Evolutionary conservation across 2,113 vertebrate genomes (phyloP).

Genomic region (Chunga burmeisteri): DNA sequence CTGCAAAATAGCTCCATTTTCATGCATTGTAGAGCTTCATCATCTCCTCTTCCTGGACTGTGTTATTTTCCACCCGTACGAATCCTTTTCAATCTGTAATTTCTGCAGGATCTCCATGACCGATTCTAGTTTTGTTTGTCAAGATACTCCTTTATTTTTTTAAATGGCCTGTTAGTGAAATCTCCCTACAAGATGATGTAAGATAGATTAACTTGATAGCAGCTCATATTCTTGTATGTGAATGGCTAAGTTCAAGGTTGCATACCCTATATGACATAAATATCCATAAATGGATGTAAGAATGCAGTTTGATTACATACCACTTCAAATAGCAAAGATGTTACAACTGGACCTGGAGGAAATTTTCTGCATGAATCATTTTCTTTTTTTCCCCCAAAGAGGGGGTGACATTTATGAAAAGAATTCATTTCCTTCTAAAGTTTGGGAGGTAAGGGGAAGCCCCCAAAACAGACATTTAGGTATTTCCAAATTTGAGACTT

Average conservation of each 20-base stretch:
- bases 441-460: not conserved
- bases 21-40: not conserved
- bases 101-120: not conserved
- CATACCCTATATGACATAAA: not conserved
- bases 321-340: constrained; percentile 3
- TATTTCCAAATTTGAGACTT: not conserved
- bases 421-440: not conserved
- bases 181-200: not conserved
- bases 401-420: not conserved
- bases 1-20: constrained; percentile 35
- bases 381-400: not conserved
- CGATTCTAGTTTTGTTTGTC: not conserved
- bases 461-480: not conserved
- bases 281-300: not conserved
- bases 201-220: not conserved
- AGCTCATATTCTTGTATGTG: not conserved
- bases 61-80: not conserved
- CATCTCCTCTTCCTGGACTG: not conserved
- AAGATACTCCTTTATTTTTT: not conserved
- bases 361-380: not conserved
- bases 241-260: not conserved
- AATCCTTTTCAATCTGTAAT: not conserved
- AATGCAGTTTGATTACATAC: constrained; percentile 18
- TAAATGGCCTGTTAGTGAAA: not conserved
- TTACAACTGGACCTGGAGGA: not conserved